Base-by-base conservation (phyloP, 2,888 invertebrate species). In the Hypercompe scribonia region DNA sequence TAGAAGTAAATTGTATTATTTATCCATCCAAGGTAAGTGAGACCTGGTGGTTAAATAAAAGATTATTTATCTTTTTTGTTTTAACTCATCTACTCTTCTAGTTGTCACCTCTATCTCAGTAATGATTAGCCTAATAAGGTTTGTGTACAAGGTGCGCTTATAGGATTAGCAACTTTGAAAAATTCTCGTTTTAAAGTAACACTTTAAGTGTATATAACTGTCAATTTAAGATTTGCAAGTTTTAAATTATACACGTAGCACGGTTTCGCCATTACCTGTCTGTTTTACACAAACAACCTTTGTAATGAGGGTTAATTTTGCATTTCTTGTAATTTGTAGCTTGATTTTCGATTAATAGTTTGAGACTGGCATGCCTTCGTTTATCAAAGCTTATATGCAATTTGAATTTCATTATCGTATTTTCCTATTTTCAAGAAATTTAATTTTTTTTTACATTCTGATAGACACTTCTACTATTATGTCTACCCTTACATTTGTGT, bases 1-100 rank as follows among this genome's bases (percentile, higher is more conserved):
- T 63, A 21, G 63, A 63, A 8, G 33, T 31, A 33, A 33, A 33
- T 21, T 33, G 31, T 18, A 21, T 63, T 63, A 63, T 31, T 33
- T 18, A 63, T 63, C 63, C 63, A 63, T 63, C 64, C 3, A 34
- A 64, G 64, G 64, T 64, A n/a, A 64, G 34, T 24, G 34, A 24
- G 0, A 64, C 34, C 7, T 34, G 24, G 34, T 64, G 64, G 34
- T 10, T 34, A 61, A 15, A 31, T 58, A 61, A 61, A 28, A 31
- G 28, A 58, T 24, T 31, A 61, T 28, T 28, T 31, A 31, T 5
- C 58, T 31, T 61, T 28, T 64, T 34, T 34, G 34, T 34, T 63
- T 34, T 4, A 24, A 15, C 15, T 61, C 18, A 28, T 61, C 13
- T 58, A 18, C 2, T 61, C 5, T 31, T 11, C 28, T 24, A 11